phyloP scores from a whole-genome alignment of 2,113 vertebrate genomes.

The Dicaeum eximium region DNA sequence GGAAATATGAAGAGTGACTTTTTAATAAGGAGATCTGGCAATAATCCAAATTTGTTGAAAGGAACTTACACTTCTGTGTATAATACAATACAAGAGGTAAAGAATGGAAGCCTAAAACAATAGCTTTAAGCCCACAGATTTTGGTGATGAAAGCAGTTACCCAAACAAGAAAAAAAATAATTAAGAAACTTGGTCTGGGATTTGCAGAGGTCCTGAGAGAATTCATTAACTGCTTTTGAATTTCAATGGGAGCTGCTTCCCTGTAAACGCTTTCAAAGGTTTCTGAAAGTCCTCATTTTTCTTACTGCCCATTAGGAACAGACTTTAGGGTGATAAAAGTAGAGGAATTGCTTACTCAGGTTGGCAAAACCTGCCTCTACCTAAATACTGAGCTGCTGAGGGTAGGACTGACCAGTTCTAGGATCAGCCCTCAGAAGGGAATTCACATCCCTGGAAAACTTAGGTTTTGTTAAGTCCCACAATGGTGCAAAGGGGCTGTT shows the following conservation, averaged over 20 bases:
- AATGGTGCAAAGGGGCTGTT: neutral
- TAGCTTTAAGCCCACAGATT: constrained; percentile 23
- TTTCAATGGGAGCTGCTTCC: constrained; percentile 32
- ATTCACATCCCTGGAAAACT: neutral
- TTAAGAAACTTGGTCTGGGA: constrained; percentile 43
- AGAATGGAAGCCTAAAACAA: constrained; percentile 63
- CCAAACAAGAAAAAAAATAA: constrained; percentile 35
- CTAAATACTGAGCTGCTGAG: neutral
- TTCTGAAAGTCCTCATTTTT: constrained; percentile 3
- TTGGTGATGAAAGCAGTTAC: constrained; percentile 36
- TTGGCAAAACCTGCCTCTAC: neutral
- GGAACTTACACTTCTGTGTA: constrained; percentile 62
- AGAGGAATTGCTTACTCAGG: neutral
- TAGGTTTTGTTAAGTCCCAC: neutral
- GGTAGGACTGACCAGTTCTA: neutral
- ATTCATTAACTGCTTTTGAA: constrained; percentile 47
- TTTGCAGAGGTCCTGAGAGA: constrained; percentile 41
- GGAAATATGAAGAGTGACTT: constrained; percentile 70
- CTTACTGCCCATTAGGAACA: neutral
- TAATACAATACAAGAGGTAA: constrained; percentile 61
- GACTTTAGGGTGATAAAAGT: neutral
- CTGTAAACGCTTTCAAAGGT: neutral
- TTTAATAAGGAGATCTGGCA: constrained; percentile 71
- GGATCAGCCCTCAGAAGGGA: neutral
- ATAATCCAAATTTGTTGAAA: constrained; percentile 62